phyloP scores from a whole-genome alignment of 1,140 invertebrate genomes.

The Epicauta chinensis region DNA sequence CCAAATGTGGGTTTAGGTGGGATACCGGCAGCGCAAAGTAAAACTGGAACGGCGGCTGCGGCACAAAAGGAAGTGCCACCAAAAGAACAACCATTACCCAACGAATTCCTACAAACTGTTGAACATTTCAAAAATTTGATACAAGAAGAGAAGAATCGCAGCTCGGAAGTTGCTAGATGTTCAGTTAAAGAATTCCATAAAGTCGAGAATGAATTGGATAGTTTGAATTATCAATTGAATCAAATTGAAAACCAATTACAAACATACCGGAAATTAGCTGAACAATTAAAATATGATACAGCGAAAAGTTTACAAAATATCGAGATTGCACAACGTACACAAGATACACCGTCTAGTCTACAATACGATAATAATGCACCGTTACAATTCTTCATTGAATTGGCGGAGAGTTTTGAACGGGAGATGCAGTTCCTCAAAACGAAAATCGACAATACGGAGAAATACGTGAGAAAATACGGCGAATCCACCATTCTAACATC shows the following conservation, averaged over 20 bases:
- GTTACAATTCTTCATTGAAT: conserved; percentile 63
- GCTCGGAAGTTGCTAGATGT: conserved; percentile 71
- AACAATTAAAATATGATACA: conserved; percentile 68
- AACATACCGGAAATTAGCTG: conserved; percentile 56
- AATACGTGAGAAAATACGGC: conserved; percentile 58
- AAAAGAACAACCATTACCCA: conserved; percentile 67
- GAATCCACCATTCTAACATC: conserved; percentile 59
- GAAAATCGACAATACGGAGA: conserved; percentile 69
- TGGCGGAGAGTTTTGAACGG: conserved; percentile 66
- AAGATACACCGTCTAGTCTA: conserved; percentile 66
- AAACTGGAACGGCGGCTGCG: conserved; percentile 39
- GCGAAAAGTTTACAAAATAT: conserved; percentile 65
- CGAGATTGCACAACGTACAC: conserved; percentile 73
- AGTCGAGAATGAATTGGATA: conserved; percentile 36
- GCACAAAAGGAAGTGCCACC: conserved; percentile 54
- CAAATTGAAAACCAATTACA: conserved; percentile 54
- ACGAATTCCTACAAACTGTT: conserved; percentile 50
- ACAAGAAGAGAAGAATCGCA: conserved; percentile 73
- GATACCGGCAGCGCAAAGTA: conserved; percentile 50
- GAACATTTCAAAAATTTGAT: conserved; percentile 68
- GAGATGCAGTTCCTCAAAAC: conserved; percentile 62
- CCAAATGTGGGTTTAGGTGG: conserved; percentile 55
- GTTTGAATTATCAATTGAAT: conserved; percentile 40
- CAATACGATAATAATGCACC: conserved; percentile 74
- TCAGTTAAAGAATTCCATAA: conserved; percentile 36